Base-by-base conservation (phyloP, 2,888 invertebrate genomes). In the Melipona bicolor region DNA sequence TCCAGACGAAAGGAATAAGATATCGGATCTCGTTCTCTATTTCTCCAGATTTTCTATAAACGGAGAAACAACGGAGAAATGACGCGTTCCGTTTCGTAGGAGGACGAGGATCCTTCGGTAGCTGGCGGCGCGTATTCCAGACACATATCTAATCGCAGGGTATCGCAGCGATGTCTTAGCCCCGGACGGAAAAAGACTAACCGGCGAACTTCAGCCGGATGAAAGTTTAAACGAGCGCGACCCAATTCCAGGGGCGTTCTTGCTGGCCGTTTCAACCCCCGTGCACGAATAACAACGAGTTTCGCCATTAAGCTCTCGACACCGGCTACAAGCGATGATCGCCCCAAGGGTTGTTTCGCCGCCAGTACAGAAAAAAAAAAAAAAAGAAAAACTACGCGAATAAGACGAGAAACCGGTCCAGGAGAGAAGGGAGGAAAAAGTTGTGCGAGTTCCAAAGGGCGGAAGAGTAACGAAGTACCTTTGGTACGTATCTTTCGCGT, bases 281-380 rank as follows among this genome's bases (percentile, higher is more conserved):
- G 83, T 71, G 77, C 62, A 79, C 59, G 85, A 87, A 88, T 89
- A 87, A 88, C 89, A 87, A 89, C 79, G 82, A 88, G 78, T 79
- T 78, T 83, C 76, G 67, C 77, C 69, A 78, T 88, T 85, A 88
- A 88, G 70, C 77, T 64, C 87, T 88, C 82, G 69, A 76, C 88
- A 59, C 81, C 74, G 73, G 68, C 59, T 71, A 81, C 77, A 59
- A 81, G 81, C 81, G 81, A 88, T 79, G 83, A 88, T 84, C 75
- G 77, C 69, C 75, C 50, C 24, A 76, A 84, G 87, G 65, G 61
- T 64, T 81, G 85, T 85, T 85, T 56, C 73, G 65, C 27, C 56
- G 64, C 49, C n/a, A 52, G 71, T 62, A 67, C 69, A 49, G 54
- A 32, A n/a, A 32, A 19, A 36, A 64, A 21, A 64, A 61, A 1